phyloP scores from a whole-genome alignment of 2,797 vertebrate genomes.

The Pangasius krempfi region DNA sequence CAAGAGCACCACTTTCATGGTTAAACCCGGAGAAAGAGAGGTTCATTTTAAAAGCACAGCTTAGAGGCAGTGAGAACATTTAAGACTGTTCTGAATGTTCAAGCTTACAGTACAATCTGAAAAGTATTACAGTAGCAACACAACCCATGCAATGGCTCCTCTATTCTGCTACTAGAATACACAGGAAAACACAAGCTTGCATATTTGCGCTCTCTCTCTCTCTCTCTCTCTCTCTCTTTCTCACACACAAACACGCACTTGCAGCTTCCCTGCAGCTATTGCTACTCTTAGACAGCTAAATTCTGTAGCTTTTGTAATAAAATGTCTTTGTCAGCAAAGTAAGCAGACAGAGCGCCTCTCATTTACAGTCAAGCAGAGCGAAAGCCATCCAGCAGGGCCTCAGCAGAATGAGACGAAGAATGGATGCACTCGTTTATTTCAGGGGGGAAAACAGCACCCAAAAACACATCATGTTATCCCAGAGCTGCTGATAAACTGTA shows the following conservation, averaged over 20 bases:
- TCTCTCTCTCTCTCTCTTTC: no score
- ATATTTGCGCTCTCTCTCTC: conserved; percentile 22
- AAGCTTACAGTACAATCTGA: not conserved
- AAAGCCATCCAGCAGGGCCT: conserved; percentile 29
- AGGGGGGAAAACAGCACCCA: not conserved
- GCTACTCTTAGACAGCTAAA: conserved; percentile 63
- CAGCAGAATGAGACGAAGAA: conserved; percentile 27
- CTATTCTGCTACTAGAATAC: conserved; percentile 31
- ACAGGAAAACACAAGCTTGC: conserved; percentile 47
- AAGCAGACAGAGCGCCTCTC: conserved; percentile 53
- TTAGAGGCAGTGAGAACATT: conserved; percentile 1
- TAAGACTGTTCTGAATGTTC: not conserved
- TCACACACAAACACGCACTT: conserved; percentile 54
- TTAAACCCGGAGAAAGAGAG: conserved; percentile 2
- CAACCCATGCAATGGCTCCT: not conserved
- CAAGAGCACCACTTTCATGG: conserved; percentile 55
- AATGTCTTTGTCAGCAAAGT: conserved; percentile 71
- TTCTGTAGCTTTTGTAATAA: conserved; percentile 60
- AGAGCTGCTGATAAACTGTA: conserved; percentile 32
- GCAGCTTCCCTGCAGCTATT: conserved; percentile 66
- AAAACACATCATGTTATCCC: conserved; percentile 4
- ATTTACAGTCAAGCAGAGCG: conserved; percentile 48
- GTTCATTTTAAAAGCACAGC: conserved; percentile 18
- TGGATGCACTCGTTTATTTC: conserved; percentile 18
- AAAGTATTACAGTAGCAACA: conserved; percentile 8